phyloP scores from a whole-genome alignment of 2,797 vertebrate species.

The Pachyuromys duprasi region DNA sequence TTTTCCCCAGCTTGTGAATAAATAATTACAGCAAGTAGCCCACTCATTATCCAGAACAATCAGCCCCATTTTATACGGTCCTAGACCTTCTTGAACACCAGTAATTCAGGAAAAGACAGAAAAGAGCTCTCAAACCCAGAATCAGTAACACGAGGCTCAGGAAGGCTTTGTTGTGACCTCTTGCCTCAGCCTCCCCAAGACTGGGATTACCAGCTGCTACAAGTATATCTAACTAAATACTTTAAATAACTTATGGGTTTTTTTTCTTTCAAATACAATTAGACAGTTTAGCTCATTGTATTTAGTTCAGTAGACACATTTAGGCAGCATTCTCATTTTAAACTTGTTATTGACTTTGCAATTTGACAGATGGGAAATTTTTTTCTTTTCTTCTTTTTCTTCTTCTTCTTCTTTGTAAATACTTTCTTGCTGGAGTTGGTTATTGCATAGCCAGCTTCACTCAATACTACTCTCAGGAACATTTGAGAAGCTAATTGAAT shows the following conservation, averaged over 20 bases:
- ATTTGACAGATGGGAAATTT: constrained; percentile 5
- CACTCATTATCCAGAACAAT: constrained; percentile 46
- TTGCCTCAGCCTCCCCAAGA: background rate
- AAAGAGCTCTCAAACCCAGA: constrained; percentile 2
- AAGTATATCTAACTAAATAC: background rate
- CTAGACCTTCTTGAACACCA: constrained; percentile 40
- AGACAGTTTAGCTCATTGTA: constrained; percentile 47
- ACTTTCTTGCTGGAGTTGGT: constrained; percentile 60
- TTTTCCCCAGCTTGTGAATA: constrained; percentile 11
- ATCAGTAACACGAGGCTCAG: background rate
- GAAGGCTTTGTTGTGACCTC: background rate
- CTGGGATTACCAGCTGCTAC: background rate
- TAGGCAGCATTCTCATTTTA: constrained; percentile 56
- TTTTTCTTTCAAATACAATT: constrained; percentile 48
- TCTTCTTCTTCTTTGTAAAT: constrained; percentile 58
- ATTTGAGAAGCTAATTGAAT: constrained; percentile 55
- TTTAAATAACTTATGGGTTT: constrained; percentile 55
- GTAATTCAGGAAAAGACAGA: constrained; percentile 30
- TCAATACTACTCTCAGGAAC: background rate
- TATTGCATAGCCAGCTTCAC: constrained; percentile 1
- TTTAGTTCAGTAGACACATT: constrained; percentile 55
- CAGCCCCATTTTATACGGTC: background rate
- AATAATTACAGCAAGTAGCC: constrained; percentile 50
- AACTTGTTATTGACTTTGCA: constrained; percentile 64
- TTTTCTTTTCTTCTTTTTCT: background rate